Base-by-base conservation (phyloP, 2,888 invertebrate species). In the Brachylomia viminalis region DNA sequence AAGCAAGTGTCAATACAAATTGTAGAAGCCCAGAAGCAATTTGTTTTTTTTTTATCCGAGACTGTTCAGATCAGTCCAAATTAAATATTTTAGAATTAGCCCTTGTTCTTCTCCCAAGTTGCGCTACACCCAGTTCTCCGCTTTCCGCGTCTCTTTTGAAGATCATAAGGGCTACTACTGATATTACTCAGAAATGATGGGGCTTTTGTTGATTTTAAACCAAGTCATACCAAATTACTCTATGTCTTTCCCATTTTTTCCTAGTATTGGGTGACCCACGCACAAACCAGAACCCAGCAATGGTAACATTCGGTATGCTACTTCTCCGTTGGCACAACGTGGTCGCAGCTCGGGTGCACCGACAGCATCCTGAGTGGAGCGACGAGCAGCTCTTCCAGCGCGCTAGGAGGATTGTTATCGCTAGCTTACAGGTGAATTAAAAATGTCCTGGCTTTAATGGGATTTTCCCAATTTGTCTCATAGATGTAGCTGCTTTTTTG, bases 321-420 rank as follows among this genome's bases (percentile, higher is more conserved):
- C 98, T 99, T 89, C 98, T 99, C 91, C 98, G 99, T 4, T 99
- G 99, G 98, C 99, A 99, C 94, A 99, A 99, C 92, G 98, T 98
- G 6, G 97, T 99, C 20, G 99, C 99, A 0, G 97, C 97, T 3
- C 97, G 98, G 20, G 97, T 99, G 0, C 98, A 98, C 88, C 96
- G 97, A 1, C 97, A 98, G 86, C 98, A 99, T 92, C 98, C 99
- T 0, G 97, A 98, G 78, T 99, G 99, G 99, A 98, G 98, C 23
- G 99, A 99, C 91, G 99, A 99, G 92, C 98, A 99, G 88, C 97
- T 99, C 52, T 99, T 99, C 93, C 99, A 99, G 93, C 97, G 98
- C 76, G 98, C 99, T 0, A 97, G 99, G 62, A 97, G 99, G 84
- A 98, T 98, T 89, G 99, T 99, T 72, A 98, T 99, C 75, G 99